Evolutionary conservation across 2,797 vertebrate species (phyloP).

Genomic region (Champsocephalus gunnari): DNA sequence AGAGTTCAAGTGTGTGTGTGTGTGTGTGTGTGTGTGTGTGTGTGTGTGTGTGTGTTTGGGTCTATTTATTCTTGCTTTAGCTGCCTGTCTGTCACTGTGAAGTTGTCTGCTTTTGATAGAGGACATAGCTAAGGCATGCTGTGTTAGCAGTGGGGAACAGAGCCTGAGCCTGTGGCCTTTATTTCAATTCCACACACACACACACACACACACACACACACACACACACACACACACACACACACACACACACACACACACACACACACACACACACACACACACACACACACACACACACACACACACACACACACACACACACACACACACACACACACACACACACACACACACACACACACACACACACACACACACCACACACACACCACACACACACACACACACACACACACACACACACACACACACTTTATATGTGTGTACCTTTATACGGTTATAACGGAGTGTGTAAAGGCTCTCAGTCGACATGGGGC

Average conservation of each 20-base stretch:
- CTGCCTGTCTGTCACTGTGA: constrained; percentile 57
- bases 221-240: constrained; percentile 14
- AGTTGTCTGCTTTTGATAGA: constrained; percentile 71
- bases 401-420: constrained; percentile 23
- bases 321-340: constrained; percentile 18
- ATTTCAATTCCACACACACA: constrained; percentile 54
- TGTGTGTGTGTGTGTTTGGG: constrained; percentile 15
- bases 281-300: constrained; percentile 29
- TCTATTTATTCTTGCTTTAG: constrained; percentile 44
- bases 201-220: constrained; percentile 22
- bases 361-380: constrained; percentile 20
- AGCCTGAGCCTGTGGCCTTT: constrained; percentile 70
- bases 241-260: constrained; percentile 13
- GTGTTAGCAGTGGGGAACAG: constrained; percentile 70
- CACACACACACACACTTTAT: constrained; percentile 18
- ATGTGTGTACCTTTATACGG: constrained; percentile 12
- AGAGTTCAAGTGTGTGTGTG: constrained; percentile 34
- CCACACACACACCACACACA: constrained; percentile 24
- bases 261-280: constrained; percentile 34
- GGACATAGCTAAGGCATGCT: constrained; percentile 65
- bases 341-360: constrained; percentile 34
- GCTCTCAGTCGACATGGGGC: constrained; percentile 30
- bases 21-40: constrained; percentile 27
- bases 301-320: constrained; percentile 14
- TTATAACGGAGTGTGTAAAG: constrained; percentile 36